phyloP scores from a whole-genome alignment of 2,888 invertebrate species.

The Drosophila leonis region DNA sequence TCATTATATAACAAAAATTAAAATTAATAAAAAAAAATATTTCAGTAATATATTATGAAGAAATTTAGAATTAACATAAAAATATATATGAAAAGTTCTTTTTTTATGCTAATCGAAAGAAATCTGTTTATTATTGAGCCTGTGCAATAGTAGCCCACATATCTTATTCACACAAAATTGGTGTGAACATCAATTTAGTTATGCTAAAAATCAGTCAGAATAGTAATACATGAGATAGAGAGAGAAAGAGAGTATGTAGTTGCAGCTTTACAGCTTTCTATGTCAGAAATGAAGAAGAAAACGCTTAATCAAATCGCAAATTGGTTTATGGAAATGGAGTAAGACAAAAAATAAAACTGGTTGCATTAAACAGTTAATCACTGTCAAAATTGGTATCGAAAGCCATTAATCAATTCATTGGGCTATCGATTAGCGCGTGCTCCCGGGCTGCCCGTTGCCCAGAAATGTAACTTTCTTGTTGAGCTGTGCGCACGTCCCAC shows the following conservation, averaged over 20 bases:
- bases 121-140: neutral
- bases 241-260: neutral
- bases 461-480: constrained; percentile 31
- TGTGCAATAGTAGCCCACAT: neutral
- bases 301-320: constrained; percentile 26
- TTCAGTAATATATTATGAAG: too few species aligned
- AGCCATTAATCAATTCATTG: constrained; percentile 61
- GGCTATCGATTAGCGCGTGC: constrained; percentile 64
- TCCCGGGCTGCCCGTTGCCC: constrained; percentile 17
- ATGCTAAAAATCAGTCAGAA: neutral
- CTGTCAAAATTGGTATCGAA: constrained; percentile 27
- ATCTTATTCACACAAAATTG: neutral
- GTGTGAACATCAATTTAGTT: constrained; percentile 5
- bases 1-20: too few species aligned
- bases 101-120: neutral
- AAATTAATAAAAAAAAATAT: too few species aligned
- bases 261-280: constrained; percentile 7
- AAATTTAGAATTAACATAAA: too few species aligned
- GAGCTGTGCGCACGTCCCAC: constrained; percentile 48
- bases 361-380: constrained; percentile 39
- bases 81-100: too few species aligned
- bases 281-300: constrained; percentile 1
- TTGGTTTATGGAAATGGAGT: constrained; percentile 25
- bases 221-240: neutral
- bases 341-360: constrained; percentile 2